Percentiles rank a stretch among this genome's conserved stretches.
Conservation (phyloP, 2,113 vertebrate species). For the Pyxicephalus adspersus region DNA sequence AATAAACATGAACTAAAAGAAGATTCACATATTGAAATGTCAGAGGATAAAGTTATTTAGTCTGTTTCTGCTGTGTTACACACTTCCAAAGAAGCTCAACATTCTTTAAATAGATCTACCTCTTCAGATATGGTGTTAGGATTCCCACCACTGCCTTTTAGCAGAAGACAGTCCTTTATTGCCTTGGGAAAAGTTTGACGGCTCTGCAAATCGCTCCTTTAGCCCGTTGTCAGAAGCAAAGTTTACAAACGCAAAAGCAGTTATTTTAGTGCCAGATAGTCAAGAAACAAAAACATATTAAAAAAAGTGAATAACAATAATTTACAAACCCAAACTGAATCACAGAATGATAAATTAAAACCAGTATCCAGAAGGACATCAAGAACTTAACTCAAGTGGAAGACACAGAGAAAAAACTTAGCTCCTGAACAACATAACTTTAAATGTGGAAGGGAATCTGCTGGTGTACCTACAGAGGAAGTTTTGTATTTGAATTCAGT, state of each 20-base stretch:
- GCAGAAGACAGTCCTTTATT: conserved; percentile 91
- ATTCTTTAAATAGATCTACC: conserved; percentile 63
- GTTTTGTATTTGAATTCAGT: conserved; percentile 69
- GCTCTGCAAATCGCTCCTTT: conserved; percentile 70
- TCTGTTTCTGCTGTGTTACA: neutral
- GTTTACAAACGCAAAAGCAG: conserved; percentile 63
- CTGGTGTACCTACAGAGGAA: neutral
- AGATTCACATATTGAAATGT: conserved; percentile 24
- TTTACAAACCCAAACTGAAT: neutral
- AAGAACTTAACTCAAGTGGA: conserved; percentile 61
- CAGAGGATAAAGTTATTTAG: neutral
- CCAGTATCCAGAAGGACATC: conserved; percentile 10
- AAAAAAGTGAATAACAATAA: conserved; percentile 2
- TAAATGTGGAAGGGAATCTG: conserved; percentile 45
- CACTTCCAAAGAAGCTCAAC: conserved; percentile 60
- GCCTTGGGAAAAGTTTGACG: conserved; percentile 88
- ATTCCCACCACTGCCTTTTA: conserved; percentile 78
- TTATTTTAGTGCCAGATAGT: conserved; percentile 44
- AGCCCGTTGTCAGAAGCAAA: conserved; percentile 66
- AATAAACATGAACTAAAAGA: neutral
- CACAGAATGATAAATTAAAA: conserved; percentile 8
- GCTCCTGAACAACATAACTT: conserved; percentile 29
- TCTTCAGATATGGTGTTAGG: conserved; percentile 81
- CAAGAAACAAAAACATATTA: conserved; percentile 51
- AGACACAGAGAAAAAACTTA: conserved; percentile 50